Evolutionary conservation across 2,888 invertebrate species (phyloP), one percentile per base, ranked within the genome.

Genomic region (Tetramorium bicarinatum): DNA sequence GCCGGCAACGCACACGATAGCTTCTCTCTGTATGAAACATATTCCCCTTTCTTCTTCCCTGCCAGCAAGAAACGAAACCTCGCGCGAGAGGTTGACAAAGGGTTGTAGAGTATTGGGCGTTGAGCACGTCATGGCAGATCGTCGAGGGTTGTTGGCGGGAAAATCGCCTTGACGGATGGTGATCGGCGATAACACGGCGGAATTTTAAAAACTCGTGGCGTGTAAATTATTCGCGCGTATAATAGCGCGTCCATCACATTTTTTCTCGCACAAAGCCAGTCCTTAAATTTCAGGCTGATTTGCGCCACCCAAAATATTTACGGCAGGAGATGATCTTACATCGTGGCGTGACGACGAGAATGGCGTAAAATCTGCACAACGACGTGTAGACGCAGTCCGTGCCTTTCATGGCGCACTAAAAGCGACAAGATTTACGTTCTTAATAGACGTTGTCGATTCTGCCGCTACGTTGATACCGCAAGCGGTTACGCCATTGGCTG

Each of bases 401-500:
- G 25, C 47, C 47, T 80, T 80, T 71, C 79, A 71, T 71, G 59
- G 72, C 71, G 59, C 79, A 80, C 52, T 82, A 85, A 83, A 80
- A 71, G 79, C 79, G 85, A 80, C 87, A 86, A 77, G 77, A 88
- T 91, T 90, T 88, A 89, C 88, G 89, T 85, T 85, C 87, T 88
- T 88, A 84, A 89, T 91, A 88, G 84, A 85, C 89, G 83, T 84
- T 79, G 85, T 72, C 74, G 84, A 87, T 81, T 77, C 84, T 83
- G 82, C 56, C 77, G 71, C 47, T 66, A 72, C 71, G 72, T 59
- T 81, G 85, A 87, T 89, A 91, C 88, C 89, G 88, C 92, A 92
- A 90, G 92, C 90, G 85, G 90, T 92, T 91, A 91, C 92, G 92
- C 92, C 92, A 92, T 86, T 92, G 92, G 90, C 89, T 91, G 91